Evolutionary conservation across 2,113 vertebrate species (phyloP).

Genomic region (Pygoscelis adeliae): DNA sequence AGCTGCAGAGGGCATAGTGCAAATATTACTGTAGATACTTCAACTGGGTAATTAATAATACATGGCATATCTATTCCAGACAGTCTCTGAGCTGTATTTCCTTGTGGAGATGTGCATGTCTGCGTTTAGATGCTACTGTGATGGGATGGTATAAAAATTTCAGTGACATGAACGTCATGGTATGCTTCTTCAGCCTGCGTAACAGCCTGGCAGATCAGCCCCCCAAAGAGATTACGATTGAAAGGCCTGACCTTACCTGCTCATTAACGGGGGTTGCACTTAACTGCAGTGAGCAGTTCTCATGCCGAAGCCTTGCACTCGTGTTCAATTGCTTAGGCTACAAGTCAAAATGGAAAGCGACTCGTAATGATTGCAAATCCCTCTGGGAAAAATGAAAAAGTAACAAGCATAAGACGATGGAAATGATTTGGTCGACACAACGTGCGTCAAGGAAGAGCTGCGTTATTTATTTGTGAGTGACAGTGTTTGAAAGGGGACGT

Average conservation of each 20-base stretch:
- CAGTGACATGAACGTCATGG: not conserved
- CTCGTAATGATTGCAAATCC: not conserved
- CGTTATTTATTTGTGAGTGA: not conserved
- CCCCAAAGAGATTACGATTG: accelerated
- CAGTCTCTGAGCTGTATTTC: not conserved
- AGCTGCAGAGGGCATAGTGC: not conserved
- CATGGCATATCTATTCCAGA: not conserved
- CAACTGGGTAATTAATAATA: not conserved
- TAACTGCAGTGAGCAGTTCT: not conserved
- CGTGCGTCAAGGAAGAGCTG: not conserved
- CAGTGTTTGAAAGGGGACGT: not conserved
- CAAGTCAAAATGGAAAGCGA: constrained; percentile 24
- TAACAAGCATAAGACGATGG: not conserved
- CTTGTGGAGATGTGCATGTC: not conserved
- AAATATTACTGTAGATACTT: not conserved
- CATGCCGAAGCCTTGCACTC: not conserved
- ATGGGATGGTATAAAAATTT: not conserved
- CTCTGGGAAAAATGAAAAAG: constrained; percentile 2
- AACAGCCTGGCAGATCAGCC: not conserved
- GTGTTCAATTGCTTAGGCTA: not conserved
- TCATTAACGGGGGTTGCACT: not conserved
- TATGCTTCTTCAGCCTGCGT: not conserved
- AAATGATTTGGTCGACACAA: not conserved
- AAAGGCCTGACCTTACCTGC: not conserved
- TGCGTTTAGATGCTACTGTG: not conserved